phyloP scores from a whole-genome alignment of 2,888 invertebrate genomes.

The Agrotis puta region DNA sequence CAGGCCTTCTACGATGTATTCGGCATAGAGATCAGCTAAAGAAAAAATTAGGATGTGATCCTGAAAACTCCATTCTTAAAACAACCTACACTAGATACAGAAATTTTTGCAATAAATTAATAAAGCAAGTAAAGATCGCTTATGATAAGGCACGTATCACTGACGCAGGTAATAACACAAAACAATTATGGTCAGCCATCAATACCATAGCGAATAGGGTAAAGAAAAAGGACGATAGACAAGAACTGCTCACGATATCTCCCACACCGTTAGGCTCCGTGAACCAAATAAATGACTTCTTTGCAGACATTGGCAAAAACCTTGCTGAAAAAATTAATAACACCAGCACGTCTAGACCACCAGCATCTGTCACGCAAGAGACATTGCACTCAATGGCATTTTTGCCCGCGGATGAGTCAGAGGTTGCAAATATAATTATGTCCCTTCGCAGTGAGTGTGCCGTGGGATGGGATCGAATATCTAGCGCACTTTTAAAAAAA shows the following conservation, averaged over 20 bases:
- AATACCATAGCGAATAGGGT: not conserved
- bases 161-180: not conserved
- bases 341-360: too few relatives aligned
- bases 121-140: not conserved
- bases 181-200: not conserved
- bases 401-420: constrained; percentile 24
- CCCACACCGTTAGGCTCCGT: not conserved
- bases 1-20: not conserved
- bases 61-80: not conserved
- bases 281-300: not conserved
- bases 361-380: not conserved
- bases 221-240: not conserved
- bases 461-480: constrained; percentile 33
- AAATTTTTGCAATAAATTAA: not conserved
- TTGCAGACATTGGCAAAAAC: not conserved
- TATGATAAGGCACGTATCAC: not conserved
- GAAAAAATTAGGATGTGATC: not conserved
- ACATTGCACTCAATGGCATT: not conserved
- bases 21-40: not conserved
- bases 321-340: not conserved
- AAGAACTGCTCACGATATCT: not conserved
- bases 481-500: not conserved
- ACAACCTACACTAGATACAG: too few relatives aligned
- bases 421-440: constrained; percentile 13
- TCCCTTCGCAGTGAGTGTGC: constrained; percentile 22